phyloP scores from a whole-genome alignment of 92 coral and sea anemone species.

The Muricea muricata region DNA sequence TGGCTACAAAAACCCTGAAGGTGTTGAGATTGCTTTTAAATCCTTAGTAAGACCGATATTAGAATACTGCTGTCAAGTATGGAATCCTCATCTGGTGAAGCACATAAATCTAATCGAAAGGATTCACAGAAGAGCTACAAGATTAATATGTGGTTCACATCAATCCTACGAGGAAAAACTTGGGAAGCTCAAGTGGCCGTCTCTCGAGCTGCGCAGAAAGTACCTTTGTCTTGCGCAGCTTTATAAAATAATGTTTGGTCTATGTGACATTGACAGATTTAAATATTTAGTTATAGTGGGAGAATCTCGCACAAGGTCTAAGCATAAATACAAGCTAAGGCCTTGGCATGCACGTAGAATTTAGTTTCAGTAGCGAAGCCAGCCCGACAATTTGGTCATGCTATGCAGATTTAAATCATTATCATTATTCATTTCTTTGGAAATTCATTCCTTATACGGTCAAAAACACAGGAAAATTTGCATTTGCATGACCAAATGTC shows the following conservation, averaged over 20 bases:
- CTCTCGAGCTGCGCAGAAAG: conserved; percentile 57
- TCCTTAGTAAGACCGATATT: conserved; percentile 43
- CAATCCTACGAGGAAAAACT: conserved; percentile 4
- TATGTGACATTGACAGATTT: conserved; percentile 51
- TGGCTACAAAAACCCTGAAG: conserved; percentile 13
- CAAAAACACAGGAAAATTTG: no score
- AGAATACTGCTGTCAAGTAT: conserved; percentile 46
- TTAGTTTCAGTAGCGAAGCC: no score
- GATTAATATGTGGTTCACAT: conserved; percentile 38
- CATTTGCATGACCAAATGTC: no score
- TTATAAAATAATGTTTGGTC: conserved; percentile 32
- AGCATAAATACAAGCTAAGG: conserved; percentile 44
- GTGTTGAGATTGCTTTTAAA: conserved; percentile 42
- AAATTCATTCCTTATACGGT: no score
- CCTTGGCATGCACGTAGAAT: conserved; percentile 44
- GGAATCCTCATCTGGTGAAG: conserved; percentile 37
- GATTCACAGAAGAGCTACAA: conserved; percentile 55
- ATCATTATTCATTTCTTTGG: no score
- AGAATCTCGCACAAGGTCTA: conserved; percentile 42
- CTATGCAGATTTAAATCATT: no score
- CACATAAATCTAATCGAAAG: conserved; percentile 25
- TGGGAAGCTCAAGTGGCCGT: conserved; percentile 39
- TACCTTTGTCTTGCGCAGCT: conserved; percentile 57
- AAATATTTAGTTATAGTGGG: conserved; percentile 27
- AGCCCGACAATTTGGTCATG: no score